Base-by-base conservation (phyloP, 2,888 invertebrate genomes). In the Amphipoea oculea region DNA sequence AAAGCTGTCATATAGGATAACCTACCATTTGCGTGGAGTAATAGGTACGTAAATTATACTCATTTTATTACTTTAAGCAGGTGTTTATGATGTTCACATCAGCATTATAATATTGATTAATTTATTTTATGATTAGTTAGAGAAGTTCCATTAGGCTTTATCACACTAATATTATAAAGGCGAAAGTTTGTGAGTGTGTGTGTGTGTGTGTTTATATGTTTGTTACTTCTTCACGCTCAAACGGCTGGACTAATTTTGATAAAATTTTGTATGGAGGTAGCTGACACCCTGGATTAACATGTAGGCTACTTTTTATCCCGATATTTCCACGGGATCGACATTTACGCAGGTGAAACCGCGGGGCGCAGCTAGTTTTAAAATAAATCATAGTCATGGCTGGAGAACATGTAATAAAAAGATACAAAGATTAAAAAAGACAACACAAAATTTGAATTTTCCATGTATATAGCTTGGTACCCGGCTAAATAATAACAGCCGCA, bases 1-100 rank as follows among this genome's bases (percentile, higher is more conserved):
- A 70, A 86, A 83, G 73, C 60, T 62, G 23, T 68, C 42, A 79
- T 60, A 60, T 79, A 82, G 78, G 29, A 67, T 83, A 70, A 71
- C n/a, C 54, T 51, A 70, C 29, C 60, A 63, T 69, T 68, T 82
- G 57, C 42, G 40, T 72, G 68, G 23, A 68, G 48, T 11, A 42
- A 68, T 36, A 36, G n/a, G n/a, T 1, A 36, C n/a, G 40, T 71
- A 48, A 71, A 71, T 62, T 83, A 62, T 54, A 62, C 23, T 54
- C 5, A 77, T 45, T 66, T 66, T 7, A 51, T 67, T 71, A 54
- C 14, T 71, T 68, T 11, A 57, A 48, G 7, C 57, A 57, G 40
- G 4, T 23, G 11, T 42, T 78, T 36, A 36, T 48, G 23, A 40
- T 12, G 7, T 23, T 68, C 5, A 20, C 0, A 29, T 65, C 11